Base-by-base conservation (phyloP, 2,113 vertebrate species). In the Grammomys dolichurus region DNA sequence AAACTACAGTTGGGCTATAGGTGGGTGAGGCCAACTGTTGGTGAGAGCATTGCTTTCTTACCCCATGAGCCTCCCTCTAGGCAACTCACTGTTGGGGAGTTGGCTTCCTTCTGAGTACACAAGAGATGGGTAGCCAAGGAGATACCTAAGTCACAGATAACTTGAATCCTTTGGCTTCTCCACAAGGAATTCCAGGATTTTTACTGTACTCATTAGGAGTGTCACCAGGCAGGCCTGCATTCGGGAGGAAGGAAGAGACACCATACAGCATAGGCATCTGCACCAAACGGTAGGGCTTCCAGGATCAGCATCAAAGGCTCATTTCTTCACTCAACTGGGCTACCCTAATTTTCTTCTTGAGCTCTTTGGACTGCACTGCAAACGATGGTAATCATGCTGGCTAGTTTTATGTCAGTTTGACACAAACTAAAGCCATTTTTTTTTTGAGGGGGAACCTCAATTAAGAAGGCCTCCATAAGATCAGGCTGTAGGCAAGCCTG, bases 1-100 rank as follows among this genome's bases (percentile, higher is more conserved):
- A 65, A 20, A 31, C 5, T 36, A 13, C 43, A 19, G 1, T 0
- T 10, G n/a, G 46, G 14, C 46, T 51, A 0, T 28, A 24, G 63
- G 28, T 51, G 20, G 43, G 5, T 2, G 31, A 67, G 24, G 8
- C 48, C 54, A 28, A 65, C 31, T 33, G 0, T 54, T 33, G 28
- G 7, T 76, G 87, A 6, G 70, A 76, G n/a, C 19, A 8, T 9
- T 9, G 0, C 5, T 13, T 51, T 73, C 70, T 70, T 72, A n/a
- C 72, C 31, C 31, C 1, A 0, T 22, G 60, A 43, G 33, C 33
- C 87, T 43, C 82, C 16, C 1, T 11, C 4, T 8, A 31, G 69
- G 72, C 22, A 90, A 3, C 22, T 69, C 6, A 36, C 75, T 75
- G 7, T 7, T 7, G 0, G 2, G 26, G 7, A 36, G 24, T 20